Conservation (phyloP, 1,140 invertebrate genomes). For the Epicauta chinensis region DNA sequence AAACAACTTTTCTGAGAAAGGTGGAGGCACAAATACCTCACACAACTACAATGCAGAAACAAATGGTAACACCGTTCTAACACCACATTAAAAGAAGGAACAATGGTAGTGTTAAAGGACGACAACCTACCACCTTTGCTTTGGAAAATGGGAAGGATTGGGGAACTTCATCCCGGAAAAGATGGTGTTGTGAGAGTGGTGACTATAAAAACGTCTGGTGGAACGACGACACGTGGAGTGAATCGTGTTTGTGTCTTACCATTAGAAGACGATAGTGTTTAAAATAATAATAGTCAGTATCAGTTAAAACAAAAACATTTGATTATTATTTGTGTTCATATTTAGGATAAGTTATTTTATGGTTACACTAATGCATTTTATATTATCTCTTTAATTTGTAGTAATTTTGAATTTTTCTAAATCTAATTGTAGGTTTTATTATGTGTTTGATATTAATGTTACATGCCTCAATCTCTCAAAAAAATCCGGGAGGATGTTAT, state of each 20-base stretch:
- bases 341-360: too few relatives aligned
- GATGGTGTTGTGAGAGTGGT: slow-evolving; percentile 37
- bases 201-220: slow-evolving; percentile 31
- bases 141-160: slow-evolving; percentile 35
- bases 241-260: slow-evolving; percentile 20
- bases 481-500: too few relatives aligned
- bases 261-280: background rate
- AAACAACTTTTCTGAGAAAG: slow-evolving; percentile 27
- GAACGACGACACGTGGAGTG: slow-evolving; percentile 12
- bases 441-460: too few relatives aligned
- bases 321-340: too few relatives aligned
- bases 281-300: too few relatives aligned
- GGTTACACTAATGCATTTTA: too few relatives aligned
- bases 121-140: slow-evolving; percentile 22
- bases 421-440: too few relatives aligned
- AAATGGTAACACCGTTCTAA: slow-evolving; percentile 19
- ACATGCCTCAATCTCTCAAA: too few relatives aligned
- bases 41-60: slow-evolving; percentile 18
- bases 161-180: slow-evolving; percentile 32
- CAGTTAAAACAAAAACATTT: too few relatives aligned
- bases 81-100: slow-evolving; percentile 2
- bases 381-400: too few relatives aligned
- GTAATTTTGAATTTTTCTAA: too few relatives aligned
- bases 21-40: slow-evolving; percentile 30
- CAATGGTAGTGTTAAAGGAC: slow-evolving; percentile 25